Base-by-base conservation (phyloP, 2,113 vertebrate genomes). In the Vulpes lagopus region DNA sequence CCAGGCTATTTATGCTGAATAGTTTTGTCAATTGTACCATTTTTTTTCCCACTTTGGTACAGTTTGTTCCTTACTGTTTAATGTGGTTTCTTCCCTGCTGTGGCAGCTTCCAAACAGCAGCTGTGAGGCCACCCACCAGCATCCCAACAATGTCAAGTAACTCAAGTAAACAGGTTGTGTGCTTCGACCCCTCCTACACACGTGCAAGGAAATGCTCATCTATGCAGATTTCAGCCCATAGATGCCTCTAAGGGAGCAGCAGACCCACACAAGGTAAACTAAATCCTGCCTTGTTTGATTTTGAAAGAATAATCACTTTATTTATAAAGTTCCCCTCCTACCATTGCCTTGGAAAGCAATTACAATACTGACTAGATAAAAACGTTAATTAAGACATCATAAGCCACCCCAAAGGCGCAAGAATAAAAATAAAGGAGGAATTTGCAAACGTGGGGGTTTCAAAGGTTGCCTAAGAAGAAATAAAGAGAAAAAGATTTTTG, bases 321-420 rank as follows among this genome's bases (percentile, higher is more conserved):
- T 90, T 94, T 97, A 93, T 79, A 97, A 97, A 90, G 38, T 20
- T 69, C 55, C 96, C 51, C 92, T 91, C 98, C 71, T 87, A 92
- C 95, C 96, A 93, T 25, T 62, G 92, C 25, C 92, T 17, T 79
- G 79, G 96, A 90, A 94, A 98, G 59, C 55, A 98, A 93, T 96
- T 91, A 97, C 95, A 97, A 96, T 95, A 95, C 60, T 97, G 97
- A 98, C 91, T 97, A 95, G 94, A 97, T 98, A 96, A 98, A 97
- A 98, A 97, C 5, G 2, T 85, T 97, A 96, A 98, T 98, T 98
- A 98, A 98, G 94, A 91, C 88, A 97, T 98, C 97, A 97, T 96
- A 97, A 97, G 92, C 83, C 78, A 38, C 73, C 76, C 96, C 25
- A 51, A 91, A 92, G 32, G 62, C 12, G 4, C 74, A 65, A 84